phyloP scores from a whole-genome alignment of 2,113 vertebrate genomes.

The Chaetops frenatus region DNA sequence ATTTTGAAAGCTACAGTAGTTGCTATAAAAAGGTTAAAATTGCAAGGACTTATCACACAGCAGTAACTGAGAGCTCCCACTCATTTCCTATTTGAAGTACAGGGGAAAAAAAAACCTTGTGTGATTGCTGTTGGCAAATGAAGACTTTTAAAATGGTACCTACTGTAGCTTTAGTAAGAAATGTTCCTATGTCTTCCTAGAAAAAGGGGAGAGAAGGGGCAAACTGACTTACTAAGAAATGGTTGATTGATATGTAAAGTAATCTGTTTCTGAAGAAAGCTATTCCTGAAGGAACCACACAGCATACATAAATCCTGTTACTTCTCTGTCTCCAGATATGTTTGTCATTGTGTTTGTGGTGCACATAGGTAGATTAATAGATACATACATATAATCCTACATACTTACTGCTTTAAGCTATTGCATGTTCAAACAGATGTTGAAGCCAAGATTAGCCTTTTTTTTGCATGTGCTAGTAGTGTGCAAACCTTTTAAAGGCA shows the following conservation, averaged over 20 bases:
- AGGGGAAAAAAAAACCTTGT: neutral
- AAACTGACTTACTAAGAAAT: neutral
- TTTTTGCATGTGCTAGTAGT: slow-evolving; percentile 80
- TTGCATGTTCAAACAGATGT: slow-evolving; percentile 84
- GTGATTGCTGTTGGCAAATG: slow-evolving; percentile 53
- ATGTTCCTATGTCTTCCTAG: neutral
- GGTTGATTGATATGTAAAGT: slow-evolving; percentile 31
- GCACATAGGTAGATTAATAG: slow-evolving; percentile 56
- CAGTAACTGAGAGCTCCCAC: slow-evolving; percentile 60
- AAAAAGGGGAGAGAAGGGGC: neutral
- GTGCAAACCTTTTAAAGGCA: slow-evolving; percentile 84
- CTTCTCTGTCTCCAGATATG: slow-evolving; percentile 5
- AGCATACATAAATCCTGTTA: slow-evolving; percentile 14
- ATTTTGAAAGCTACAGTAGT: slow-evolving; percentile 57
- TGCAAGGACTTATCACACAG: slow-evolving; percentile 57
- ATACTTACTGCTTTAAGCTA: slow-evolving; percentile 58
- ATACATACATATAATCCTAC: slow-evolving; percentile 16
- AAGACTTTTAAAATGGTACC: slow-evolving; percentile 41
- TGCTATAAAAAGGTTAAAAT: slow-evolving; percentile 66
- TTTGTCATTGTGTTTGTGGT: slow-evolving; percentile 31
- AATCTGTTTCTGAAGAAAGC: slow-evolving; percentile 10
- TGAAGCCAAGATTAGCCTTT: slow-evolving; percentile 83
- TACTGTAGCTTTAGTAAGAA: neutral
- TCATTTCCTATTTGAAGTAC: slow-evolving; percentile 61
- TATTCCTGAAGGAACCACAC: slow-evolving; percentile 4